Percentiles rank a stretch among this genome's conserved stretches.
phyloP scores from a whole-genome alignment of 2,797 vertebrate genomes.

The Peromyscus melanophrys region DNA sequence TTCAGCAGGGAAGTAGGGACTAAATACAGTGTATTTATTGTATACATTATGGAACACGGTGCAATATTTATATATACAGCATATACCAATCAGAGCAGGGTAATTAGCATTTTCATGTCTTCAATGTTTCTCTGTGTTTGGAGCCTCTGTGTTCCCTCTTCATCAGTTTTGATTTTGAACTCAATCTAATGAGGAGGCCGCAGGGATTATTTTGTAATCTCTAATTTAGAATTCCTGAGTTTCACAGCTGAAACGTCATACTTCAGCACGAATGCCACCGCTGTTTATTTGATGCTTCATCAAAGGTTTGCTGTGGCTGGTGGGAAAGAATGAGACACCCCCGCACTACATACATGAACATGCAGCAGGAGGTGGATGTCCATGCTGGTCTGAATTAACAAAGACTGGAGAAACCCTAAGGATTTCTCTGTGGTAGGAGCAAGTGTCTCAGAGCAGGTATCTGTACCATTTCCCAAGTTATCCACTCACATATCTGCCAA shows the following conservation, averaged over 20 bases:
- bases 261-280: conserved; percentile 17
- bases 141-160: neutral
- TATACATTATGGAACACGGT: neutral
- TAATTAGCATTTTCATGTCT: neutral
- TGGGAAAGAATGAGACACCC: neutral
- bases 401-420: neutral
- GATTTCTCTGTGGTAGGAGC: neutral
- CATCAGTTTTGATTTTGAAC: neutral
- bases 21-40: neutral
- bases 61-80: neutral
- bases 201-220: neutral
- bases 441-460: neutral
- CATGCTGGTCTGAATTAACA: neutral
- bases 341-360: neutral
- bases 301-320: neutral
- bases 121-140: neutral
- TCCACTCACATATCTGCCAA: neutral
- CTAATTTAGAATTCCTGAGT: conserved; percentile 47
- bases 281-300: neutral
- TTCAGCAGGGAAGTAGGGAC: neutral
- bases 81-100: neutral
- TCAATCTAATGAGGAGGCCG: neutral
- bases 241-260: neutral
- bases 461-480: neutral
- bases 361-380: too few relatives aligned